Conservation (phyloP, 1,140 invertebrate genomes). For the Aphelinus certus region DNA sequence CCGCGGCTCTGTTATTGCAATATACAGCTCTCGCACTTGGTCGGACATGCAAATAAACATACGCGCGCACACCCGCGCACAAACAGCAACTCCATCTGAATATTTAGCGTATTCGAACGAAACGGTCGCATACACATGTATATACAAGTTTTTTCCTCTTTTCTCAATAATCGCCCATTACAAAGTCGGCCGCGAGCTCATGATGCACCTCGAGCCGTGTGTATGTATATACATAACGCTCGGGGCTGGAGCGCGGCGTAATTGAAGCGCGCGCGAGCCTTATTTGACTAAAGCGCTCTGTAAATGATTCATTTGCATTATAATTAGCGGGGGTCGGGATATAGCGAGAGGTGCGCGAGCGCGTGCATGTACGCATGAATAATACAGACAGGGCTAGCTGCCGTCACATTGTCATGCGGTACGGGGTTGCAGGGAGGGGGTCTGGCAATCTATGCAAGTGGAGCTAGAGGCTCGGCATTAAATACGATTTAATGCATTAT, state of each 20-base stretch:
- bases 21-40: too few species aligned
- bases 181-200: background rate
- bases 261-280: conserved; percentile 28
- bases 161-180: conserved; percentile 15
- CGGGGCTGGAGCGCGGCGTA: background rate
- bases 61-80: too few species aligned
- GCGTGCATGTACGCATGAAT: conserved; percentile 32
- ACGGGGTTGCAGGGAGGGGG: background rate
- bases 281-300: conserved; percentile 38
- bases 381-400: conserved; percentile 28
- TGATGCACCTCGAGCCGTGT: background rate
- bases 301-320: conserved; percentile 41
- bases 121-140: too few species aligned
- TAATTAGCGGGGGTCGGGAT: conserved; percentile 19
- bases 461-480: conserved; percentile 30
- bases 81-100: too few species aligned
- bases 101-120: too few species aligned
- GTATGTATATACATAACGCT: conserved; percentile 1
- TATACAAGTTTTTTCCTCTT: background rate
- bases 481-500: conserved; percentile 37
- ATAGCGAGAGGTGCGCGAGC: background rate
- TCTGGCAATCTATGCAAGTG: conserved; percentile 20
- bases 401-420: conserved; percentile 32
- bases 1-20: too few species aligned
- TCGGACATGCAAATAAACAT: too few species aligned